phyloP scores from a whole-genome alignment of 2,797 vertebrate species.

The Taenioides sp. region DNA sequence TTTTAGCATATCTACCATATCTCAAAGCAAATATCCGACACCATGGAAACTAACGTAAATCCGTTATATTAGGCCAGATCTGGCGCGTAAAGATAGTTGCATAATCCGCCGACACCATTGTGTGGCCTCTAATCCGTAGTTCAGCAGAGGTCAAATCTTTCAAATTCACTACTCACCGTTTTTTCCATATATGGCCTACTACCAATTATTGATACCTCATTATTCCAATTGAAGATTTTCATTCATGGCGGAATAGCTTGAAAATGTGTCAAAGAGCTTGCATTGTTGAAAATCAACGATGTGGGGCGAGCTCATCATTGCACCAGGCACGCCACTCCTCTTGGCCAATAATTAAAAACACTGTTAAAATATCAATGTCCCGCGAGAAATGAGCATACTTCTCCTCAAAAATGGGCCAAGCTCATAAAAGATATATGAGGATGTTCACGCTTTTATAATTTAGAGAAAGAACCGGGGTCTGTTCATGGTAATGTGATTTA shows the following conservation, averaged over 20 bases:
- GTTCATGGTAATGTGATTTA: slow-evolving; percentile 73
- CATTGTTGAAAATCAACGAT: slow-evolving; percentile 74
- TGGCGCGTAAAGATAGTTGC: slow-evolving; percentile 64
- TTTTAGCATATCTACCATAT: neutral
- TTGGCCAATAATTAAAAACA: slow-evolving; percentile 72
- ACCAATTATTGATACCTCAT: slow-evolving; percentile 70
- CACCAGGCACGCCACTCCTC: slow-evolving; percentile 38
- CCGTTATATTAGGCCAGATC: slow-evolving; percentile 27
- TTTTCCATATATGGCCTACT: slow-evolving; percentile 14
- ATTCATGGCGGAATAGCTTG: slow-evolving; percentile 65
- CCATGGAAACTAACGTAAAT: slow-evolving; percentile 31
- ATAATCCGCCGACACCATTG: slow-evolving; percentile 66
- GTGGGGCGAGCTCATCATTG: slow-evolving; percentile 72
- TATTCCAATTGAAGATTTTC: slow-evolving; percentile 68
- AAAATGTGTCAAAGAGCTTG: slow-evolving; percentile 69
- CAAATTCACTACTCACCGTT: slow-evolving; percentile 41
- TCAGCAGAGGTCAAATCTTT: slow-evolving; percentile 67
- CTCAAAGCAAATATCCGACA: slow-evolving; percentile 10
- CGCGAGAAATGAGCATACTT: slow-evolving; percentile 59
- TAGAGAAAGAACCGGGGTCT: slow-evolving; percentile 64
- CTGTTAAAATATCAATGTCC: slow-evolving; percentile 77
- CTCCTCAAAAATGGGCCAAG: slow-evolving; percentile 51
- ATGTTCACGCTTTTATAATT: slow-evolving; percentile 63
- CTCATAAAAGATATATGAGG: slow-evolving; percentile 70
- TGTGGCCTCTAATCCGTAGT: slow-evolving; percentile 59